Evolutionary conservation across 1,140 invertebrate genomes (phyloP).

Genomic region (Drosophila gunungcola): DNA sequence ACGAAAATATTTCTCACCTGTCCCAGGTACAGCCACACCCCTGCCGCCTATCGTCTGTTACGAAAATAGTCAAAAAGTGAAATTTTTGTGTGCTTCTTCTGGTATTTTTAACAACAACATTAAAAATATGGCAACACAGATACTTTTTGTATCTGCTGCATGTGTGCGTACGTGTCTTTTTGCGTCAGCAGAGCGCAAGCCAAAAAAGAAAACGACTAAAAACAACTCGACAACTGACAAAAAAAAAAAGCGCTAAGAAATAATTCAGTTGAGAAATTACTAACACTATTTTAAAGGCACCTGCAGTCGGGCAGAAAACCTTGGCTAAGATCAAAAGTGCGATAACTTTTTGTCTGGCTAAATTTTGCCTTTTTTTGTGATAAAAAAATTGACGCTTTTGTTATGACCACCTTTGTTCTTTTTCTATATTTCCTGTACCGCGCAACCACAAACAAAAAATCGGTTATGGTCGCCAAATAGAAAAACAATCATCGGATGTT

Average conservation of each 20-base stretch:
- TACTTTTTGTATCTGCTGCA: slow-evolving; percentile 6
- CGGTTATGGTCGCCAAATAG: not conserved
- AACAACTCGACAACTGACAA: slow-evolving; percentile 16
- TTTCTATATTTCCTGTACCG: not conserved
- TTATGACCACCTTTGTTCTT: slow-evolving; percentile 14
- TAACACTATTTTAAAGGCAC: slow-evolving; percentile 1
- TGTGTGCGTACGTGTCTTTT: slow-evolving; percentile 66
- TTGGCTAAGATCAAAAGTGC: slow-evolving; percentile 57
- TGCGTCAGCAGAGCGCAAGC: slow-evolving; percentile 67
- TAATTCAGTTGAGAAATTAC: slow-evolving; percentile 53
- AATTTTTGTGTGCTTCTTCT: slow-evolving; percentile 53
- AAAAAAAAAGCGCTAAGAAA: slow-evolving; percentile 39
- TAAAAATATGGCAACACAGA: slow-evolving; percentile 33
- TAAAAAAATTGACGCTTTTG: not conserved
- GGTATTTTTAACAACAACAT: slow-evolving; percentile 38
- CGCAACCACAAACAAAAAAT: not conserved
- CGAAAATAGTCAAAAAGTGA: slow-evolving; percentile 77
- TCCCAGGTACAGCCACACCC: slow-evolving; percentile 31
- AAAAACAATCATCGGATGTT: slow-evolving; percentile 29
- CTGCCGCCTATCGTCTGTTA: slow-evolving; percentile 36
- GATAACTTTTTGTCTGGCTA: slow-evolving; percentile 24
- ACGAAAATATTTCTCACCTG: slow-evolving; percentile 67
- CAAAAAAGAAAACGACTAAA: slow-evolving; percentile 21
- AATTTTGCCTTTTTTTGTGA: not conserved
- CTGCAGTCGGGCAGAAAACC: slow-evolving; percentile 34